Base-by-base conservation (phyloP, 2,888 invertebrate genomes). In the Furcula furcula region DNA sequence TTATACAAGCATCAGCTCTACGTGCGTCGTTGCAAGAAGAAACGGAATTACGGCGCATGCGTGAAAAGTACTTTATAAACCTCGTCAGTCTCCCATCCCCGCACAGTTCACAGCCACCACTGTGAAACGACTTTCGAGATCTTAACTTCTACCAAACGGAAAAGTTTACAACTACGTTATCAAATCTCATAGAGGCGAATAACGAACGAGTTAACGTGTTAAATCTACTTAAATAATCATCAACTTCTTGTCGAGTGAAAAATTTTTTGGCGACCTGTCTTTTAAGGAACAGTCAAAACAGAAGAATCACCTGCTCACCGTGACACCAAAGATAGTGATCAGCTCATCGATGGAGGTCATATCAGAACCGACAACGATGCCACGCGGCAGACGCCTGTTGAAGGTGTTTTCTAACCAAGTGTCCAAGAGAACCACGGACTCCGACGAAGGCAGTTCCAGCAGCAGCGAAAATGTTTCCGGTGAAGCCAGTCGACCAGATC, bases 371-470 rank as follows among this genome's bases (percentile, higher is more conserved):
- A 90, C 89, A 6, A 85, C 91, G 0, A 87, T 89, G 14, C 70
- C 79, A 10, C 91, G 92, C 7, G 93, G 93, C 31, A 84, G 92
- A 40, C 87, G 93, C 29, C 85, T 94, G 54, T 91, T 94, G 62
- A 91, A 92, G 46, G 92, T 92, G 15, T 89, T 94, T 45, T 91
- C 92, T 68, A 87, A 91, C 36, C 91, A 91, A 46, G 87, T 94
- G 29, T 90, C 92, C 0, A 84, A 91, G 32, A 81, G 90, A 27
- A 82, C n/a, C n/a, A n/a, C 70, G 7, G 73, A 89, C 64, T 65
- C 79, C 41, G 70, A 86, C 56, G 46, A 78, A 18, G 84, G 75
- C 42, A 89, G 85, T 51, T 85, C 87, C 11, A 86, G 84, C 58
- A 86, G 85, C 64, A 87, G 75, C 55, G 87, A 87, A 54, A 85